Percentiles rank a stretch among this genome's conserved stretches.
Conservation (phyloP, 2,888 invertebrate species). For the Prosopocoilus inquinatus region DNA sequence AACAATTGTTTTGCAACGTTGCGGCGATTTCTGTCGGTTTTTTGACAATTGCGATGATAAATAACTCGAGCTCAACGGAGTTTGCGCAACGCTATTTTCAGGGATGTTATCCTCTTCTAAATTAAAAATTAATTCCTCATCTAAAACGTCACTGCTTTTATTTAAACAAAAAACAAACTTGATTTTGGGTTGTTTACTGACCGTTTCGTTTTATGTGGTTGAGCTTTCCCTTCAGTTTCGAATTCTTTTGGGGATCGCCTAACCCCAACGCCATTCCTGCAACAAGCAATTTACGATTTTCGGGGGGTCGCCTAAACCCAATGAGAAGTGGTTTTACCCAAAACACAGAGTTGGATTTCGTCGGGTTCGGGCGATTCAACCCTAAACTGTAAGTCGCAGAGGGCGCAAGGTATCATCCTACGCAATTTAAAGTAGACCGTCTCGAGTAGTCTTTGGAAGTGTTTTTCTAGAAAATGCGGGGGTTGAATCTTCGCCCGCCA, state of each 20-base stretch:
- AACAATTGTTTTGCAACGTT: slow-evolving; percentile 43
- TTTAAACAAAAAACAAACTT: not conserved
- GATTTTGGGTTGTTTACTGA: slow-evolving; percentile 20
- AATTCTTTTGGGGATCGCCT: slow-evolving; percentile 57
- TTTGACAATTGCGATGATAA: slow-evolving; percentile 47
- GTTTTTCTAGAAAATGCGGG: slow-evolving; percentile 50
- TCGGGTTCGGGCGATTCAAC: slow-evolving; percentile 86
- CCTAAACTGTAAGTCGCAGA: slow-evolving; percentile 77
- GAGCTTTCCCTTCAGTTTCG: slow-evolving; percentile 51
- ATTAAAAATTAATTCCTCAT: slow-evolving; percentile 81
- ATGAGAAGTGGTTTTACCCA: slow-evolving; percentile 46
- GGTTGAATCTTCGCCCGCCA: slow-evolving; percentile 65
- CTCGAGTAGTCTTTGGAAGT: slow-evolving; percentile 62
- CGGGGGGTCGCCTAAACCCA: not conserved
- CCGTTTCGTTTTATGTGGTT: slow-evolving; percentile 43
- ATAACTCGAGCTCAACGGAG: slow-evolving; percentile 19
- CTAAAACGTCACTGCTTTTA: slow-evolving; percentile 40
- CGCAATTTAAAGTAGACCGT: slow-evolving; percentile 87
- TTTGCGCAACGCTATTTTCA: slow-evolving; percentile 37
- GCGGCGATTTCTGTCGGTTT: slow-evolving; percentile 57
- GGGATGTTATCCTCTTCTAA: slow-evolving; percentile 70
- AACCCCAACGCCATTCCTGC: slow-evolving; percentile 79
- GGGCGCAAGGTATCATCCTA: slow-evolving; percentile 81
- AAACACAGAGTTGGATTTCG: slow-evolving; percentile 59
- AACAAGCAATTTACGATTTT: not conserved